Base-by-base conservation (phyloP, 2,888 invertebrate genomes). In the Acronicta psi region DNA sequence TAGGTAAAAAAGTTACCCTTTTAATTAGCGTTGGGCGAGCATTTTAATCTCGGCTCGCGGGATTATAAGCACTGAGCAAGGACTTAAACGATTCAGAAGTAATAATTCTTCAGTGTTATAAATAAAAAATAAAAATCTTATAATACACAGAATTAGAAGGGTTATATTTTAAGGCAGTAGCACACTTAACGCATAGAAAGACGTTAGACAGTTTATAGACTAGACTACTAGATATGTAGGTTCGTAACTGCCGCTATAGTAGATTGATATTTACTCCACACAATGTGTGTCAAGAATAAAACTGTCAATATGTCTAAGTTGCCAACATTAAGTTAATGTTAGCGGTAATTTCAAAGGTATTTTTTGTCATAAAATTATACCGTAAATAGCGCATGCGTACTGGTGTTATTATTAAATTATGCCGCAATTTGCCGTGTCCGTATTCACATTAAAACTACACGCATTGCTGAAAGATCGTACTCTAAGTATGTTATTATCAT, bases 41-140 rank as follows among this genome's bases (percentile, higher is more conserved):
- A 87, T 88, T 90, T 91, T 93, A 91, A 92, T 92, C 91, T 87
- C 80, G 81, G 82, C 80, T 86, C 79, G 75, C 74, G 79, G 92
- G 93, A 94, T 94, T 93, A 93, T 83, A 88, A 88, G 84, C 84
- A 90, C 84, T 83, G 88, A 82, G 86, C 90, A 93, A 92, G 90
- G 94, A 93, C 93, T 94, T 94, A 93, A 94, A 92, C 89, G 93
- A 93, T 94, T 93, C 90, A 85, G 84, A 91, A 90, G 88, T 90
- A 93, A 94, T 93, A 94, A 92, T 93, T 94, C 93, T 93, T 92
- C 87, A 87, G 89, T 90, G 86, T 90, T 91, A 92, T 90, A 92
- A 93, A 92, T 92, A 91, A 90, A 87, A 88, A 89, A 90, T 88
- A 89, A 87, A 89, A 86, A 83, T 82, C 81, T 80, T 82, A 80